Evolutionary conservation across 2,113 vertebrate species (phyloP), one percentile per base, ranked within the genome.

Genomic region (Erpornis zantholeuca): DNA sequence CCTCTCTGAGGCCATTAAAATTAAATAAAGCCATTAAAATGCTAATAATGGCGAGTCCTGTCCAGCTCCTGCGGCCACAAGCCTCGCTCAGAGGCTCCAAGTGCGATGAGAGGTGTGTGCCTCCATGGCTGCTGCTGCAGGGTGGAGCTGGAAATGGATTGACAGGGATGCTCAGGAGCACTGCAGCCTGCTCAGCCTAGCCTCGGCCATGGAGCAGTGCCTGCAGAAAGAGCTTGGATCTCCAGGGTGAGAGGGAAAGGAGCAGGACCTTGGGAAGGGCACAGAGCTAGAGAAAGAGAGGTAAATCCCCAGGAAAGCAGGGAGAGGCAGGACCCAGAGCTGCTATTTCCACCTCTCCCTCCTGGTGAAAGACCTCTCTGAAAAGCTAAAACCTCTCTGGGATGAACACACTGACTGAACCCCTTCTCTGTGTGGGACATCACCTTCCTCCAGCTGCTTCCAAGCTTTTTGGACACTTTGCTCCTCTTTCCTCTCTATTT

Each of bases 91-190:
- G 61, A 19, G 19, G 12, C 35, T 75, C 88, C 56, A 17, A 33
- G 76, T 0, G 36, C 15, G 36, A 24, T 60, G 22, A 18, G 17
- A 21, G 47, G 12, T 6, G 40, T 25, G 54, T 17, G 54, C 44
- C 56, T 36, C 42, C 9, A 19, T 0, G 25, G 61, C 50, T 60
- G 23, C 60, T 29, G 18, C 50, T 19, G 73, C 68, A 38, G 77
- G 0, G 0, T 42, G 50, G 3, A 6, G 42, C 0, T 53, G 73
- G 19, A 50, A 28, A 16, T 35, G 49, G 28, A 10, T 3, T 24
- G 5, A 5, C 2, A 28, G 33, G 3, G 56, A 75, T 4, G 33
- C 61, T 76, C 57, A 29, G 9, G 21, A 40, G 13, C 38, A 13
- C 57, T 15, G 24, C 5, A 86, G 88, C 40, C 70, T 61, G 61